These are phyloP conservation scores for Ceraclea dissimilis DNA, from an alignment of 2,888 invertebrate genomes.

Conservation along the genomic window DNA sequence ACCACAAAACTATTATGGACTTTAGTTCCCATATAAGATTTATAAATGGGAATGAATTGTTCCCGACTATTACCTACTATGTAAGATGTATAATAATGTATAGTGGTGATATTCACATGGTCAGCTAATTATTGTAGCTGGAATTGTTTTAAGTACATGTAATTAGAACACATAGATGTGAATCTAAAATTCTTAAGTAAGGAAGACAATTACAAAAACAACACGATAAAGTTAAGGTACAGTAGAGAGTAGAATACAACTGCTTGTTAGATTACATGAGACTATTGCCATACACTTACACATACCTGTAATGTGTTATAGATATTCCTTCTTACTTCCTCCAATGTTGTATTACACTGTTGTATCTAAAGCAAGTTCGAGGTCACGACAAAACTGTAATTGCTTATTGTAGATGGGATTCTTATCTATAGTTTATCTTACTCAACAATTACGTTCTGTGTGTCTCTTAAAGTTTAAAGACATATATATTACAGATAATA, in stretches of 20 bases:
- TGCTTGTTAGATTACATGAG: not conserved
- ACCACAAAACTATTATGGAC: no score
- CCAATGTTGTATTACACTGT: no score
- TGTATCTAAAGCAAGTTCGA: not conserved
- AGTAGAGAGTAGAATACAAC: not conserved
- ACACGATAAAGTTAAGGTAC: no score
- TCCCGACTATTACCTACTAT: no score
- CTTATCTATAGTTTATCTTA: not conserved
- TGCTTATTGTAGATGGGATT: conserved; percentile 2
- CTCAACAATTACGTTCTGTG: not conserved
- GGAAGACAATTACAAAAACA: not conserved
- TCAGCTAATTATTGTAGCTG: not conserved
- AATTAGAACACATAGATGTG: not conserved
- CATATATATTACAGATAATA: no score
- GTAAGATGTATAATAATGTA: no score
- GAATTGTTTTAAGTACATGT: not conserved
- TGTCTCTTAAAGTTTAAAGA: not conserved
- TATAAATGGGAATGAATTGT: no score
- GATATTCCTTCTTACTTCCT: not conserved
- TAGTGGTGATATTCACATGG: not conserved
- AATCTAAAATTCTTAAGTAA: not conserved
- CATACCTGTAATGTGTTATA: not conserved
- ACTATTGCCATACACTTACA: not conserved
- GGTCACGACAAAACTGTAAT: conserved; percentile 1
- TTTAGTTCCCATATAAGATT: no score